Conservation (phyloP, 1,140 invertebrate genomes). For the Polyergus mexicanus region DNA sequence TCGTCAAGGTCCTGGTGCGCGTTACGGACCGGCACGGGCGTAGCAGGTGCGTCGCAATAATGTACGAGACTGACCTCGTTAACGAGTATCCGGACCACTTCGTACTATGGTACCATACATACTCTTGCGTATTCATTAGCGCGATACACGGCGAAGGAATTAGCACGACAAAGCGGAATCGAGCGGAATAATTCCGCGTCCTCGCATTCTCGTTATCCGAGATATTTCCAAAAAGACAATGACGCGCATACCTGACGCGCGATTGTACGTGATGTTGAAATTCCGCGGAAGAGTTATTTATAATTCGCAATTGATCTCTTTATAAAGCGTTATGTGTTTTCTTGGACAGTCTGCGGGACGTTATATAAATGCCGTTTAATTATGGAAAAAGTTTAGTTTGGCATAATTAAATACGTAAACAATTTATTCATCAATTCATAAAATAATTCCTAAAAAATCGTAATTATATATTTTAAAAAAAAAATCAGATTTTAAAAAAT, state of each 20-base stretch:
- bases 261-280: conserved; percentile 25
- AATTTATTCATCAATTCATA: neutral
- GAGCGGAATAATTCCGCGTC: conserved; percentile 33
- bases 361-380: conserved; percentile 29
- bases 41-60: conserved; percentile 64
- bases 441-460: too few relatives aligned
- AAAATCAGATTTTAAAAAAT: too few relatives aligned
- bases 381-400: conserved; percentile 8
- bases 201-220: conserved; percentile 9
- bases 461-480: too few relatives aligned
- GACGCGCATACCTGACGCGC: conserved; percentile 4
- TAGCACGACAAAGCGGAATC: conserved; percentile 66
- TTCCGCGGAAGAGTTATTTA: conserved; percentile 46
- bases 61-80: conserved; percentile 69
- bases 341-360: neutral
- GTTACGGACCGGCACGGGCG: neutral
- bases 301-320: conserved; percentile 50
- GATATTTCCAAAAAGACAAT: conserved; percentile 57
- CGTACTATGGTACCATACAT: conserved; percentile 15
- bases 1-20: conserved; percentile 50
- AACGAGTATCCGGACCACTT: conserved; percentile 38
- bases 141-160: conserved; percentile 49
- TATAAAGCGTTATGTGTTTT: conserved; percentile 38
- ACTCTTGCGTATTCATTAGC: conserved; percentile 24
- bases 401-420: neutral